Base-by-base conservation (phyloP, 2,888 invertebrate species). In the Atherix ibis region DNA sequence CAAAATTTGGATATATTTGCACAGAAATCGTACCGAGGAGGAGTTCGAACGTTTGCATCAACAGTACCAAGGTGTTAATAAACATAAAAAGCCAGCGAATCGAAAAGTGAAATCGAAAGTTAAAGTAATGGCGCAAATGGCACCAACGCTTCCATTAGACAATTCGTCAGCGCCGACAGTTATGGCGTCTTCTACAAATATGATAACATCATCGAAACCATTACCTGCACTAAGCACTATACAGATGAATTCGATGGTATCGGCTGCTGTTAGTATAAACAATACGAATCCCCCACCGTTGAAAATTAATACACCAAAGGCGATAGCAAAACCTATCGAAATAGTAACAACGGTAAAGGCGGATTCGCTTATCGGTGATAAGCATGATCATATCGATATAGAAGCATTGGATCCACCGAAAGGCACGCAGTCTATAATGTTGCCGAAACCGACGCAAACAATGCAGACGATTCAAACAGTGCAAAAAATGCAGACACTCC, bases 1-100 rank as follows among this genome's bases (percentile, higher is more conserved):
- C 4, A 91, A 92, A 48, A 74, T 88, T 18, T 95, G 95, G 95
- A 84, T 92, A n/a, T 94, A 94, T 57, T 64, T 94, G 35, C 92
- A 94, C 56, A 70, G 89, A 36, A 72, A 76, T 51, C 58, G 70
- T 30, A 62, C 59, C 1, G 69, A 70, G 46, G 64, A 64, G 28
- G 70, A 71, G 46, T 70, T 71, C 42, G 77, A 78, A 54, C 64
- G 72, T 46, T 67, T 75, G 44, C 77, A 78, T 50, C 73, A 75
- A 40, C 74, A 76, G 46, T 66, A 68, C 37, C 76, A 75, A 51
- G 70, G 69, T 18, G 58, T 70, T 40, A 67, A 69, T 17, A 75
- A 73, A 46, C 64, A 61, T 4, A 68, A 67, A 32, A 61, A 61
- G 37, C 47, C 51, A 22, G 44, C 48, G 15, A 56, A 48, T 34